Conservation (phyloP, 1,140 invertebrate genomes). For the Semibalanus balanoides region DNA sequence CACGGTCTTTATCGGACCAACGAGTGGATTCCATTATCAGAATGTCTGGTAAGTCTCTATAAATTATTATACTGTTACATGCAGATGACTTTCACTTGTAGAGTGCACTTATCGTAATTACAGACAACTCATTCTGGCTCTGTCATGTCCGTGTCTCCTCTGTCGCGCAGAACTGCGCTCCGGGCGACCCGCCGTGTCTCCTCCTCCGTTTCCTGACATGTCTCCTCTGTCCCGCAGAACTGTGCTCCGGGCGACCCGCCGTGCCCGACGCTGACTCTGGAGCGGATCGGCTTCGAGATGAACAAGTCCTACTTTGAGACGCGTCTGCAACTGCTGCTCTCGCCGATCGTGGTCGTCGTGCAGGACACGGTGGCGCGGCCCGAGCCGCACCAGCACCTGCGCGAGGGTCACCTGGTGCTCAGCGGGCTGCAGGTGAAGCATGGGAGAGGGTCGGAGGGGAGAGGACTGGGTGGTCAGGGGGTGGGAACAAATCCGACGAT, state of each 20-base stretch:
- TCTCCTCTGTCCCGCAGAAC: conserved; percentile 43
- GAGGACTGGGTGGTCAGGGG: too few species aligned
- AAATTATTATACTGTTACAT: too few species aligned
- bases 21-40: too few species aligned
- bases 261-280: conserved; percentile 76
- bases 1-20: too few species aligned
- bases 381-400: conserved; percentile 55
- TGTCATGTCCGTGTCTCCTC: too few species aligned
- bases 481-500: too few species aligned
- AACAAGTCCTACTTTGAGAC: conserved; percentile 84
- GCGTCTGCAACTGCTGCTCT: conserved; percentile 74
- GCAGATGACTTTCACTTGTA: too few species aligned
- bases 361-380: conserved; percentile 48
- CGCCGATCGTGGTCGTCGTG: conserved; percentile 43
- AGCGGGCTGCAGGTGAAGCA: conserved; percentile 62
- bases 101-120: too few species aligned
- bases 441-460: too few species aligned
- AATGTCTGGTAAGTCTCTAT: too few species aligned
- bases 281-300: conserved; percentile 92
- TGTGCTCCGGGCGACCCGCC: conserved; percentile 71
- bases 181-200: conserved; percentile 11
- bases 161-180: too few species aligned
- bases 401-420: conserved; percentile 75
- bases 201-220: conserved; percentile 8
- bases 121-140: too few species aligned